Conservation (phyloP, 2,797 vertebrate genomes). For the Parauchenoglanis punctatus region DNA sequence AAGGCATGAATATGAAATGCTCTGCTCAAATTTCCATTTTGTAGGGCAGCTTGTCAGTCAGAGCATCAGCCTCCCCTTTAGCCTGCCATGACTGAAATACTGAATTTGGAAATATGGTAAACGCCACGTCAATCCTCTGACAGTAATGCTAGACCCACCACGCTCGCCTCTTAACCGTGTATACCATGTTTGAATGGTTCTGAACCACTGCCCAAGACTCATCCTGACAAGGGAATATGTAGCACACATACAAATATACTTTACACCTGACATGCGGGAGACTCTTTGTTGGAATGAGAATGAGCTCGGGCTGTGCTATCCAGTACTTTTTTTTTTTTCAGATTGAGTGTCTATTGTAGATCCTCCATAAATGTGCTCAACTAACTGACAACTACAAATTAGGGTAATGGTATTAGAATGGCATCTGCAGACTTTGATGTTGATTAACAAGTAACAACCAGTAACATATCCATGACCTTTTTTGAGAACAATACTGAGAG, state of each 20-base stretch:
- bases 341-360: not conserved
- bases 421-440: not conserved
- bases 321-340: not conserved
- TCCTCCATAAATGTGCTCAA: not conserved
- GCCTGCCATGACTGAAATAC: constrained; percentile 78
- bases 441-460: not conserved
- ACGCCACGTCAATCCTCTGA: constrained; percentile 73
- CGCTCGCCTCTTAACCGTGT: constrained; percentile 78
- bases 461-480: constrained; percentile 11
- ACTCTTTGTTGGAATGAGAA: constrained; percentile 41
- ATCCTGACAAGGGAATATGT: constrained; percentile 79
- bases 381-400: not conserved
- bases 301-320: not conserved
- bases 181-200: constrained; percentile 78
- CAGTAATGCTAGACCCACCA: constrained; percentile 78
- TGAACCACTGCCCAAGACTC: constrained; percentile 81
- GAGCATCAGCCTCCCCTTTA: constrained; percentile 77
- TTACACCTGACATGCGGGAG: constrained; percentile 76
- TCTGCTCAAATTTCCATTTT: constrained; percentile 78
- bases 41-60: constrained; percentile 83
- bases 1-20: constrained; percentile 82
- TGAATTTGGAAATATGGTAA: constrained; percentile 80
- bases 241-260: constrained; percentile 77
- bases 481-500: not conserved
- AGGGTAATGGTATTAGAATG: not conserved